Evolutionary conservation across 2,888 invertebrate species (phyloP), one percentile per base, ranked within the genome.

Genomic region (Bombyx huttoni): DNA sequence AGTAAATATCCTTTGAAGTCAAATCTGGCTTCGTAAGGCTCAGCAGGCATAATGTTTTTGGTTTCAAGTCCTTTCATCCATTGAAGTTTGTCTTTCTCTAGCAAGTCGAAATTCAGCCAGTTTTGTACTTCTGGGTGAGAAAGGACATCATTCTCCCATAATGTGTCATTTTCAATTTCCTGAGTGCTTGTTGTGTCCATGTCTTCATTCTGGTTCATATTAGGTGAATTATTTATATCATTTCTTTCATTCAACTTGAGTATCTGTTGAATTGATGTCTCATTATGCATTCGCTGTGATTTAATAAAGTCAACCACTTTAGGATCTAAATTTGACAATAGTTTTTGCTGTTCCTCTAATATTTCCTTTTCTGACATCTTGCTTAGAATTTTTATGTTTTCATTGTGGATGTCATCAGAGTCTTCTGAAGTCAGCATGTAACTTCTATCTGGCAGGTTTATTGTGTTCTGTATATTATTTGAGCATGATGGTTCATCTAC

Each of bases 61-160:
- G 92, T 91, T n/a, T 89, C 79, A 46, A 91, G 83, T 46, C 90
- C 86, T 71, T 93, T 92, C 90, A 96, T 95, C 98, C 98, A 98
- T 65, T 94, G 92, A 13, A 98, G 75, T 76, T 98, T 98, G 60
- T 95, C 94, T 58, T 91, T 90, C 79, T 98, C 98, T 48, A 97
- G 74, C n/a, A 91, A 89, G 75, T 96, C 91, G 91, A 98, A 98
- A 73, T 97, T 91, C 0, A 96, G 73, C 95, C 96, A 97, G 49
- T 92, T 91, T 55, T 92, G 90, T 0, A 92, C 76, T 56, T 91
- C 84, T 24, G 92, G 90, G 59, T 90, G 88, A 13, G 89, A 84
- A 7, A 93, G 64, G 35, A 93, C 74, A 65, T 91, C 90, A 64
- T 89, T 83, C n/a, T 91, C 90, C 67, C 90, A 84, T 46, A 89